Evolutionary conservation across 2,888 invertebrate species (phyloP).

Genomic region (Lithodes maja): DNA sequence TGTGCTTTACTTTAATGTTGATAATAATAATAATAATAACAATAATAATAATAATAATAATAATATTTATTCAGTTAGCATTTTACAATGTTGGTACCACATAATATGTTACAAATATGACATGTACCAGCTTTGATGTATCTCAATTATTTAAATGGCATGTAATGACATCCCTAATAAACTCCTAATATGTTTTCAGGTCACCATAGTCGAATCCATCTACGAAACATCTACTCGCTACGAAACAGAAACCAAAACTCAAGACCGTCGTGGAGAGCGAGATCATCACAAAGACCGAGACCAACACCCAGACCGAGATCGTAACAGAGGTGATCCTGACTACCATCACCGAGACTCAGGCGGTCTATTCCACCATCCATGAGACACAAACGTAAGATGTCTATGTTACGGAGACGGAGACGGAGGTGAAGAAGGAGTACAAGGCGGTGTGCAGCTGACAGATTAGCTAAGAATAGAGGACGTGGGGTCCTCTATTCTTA

Average conservation of each 20-base stretch:
- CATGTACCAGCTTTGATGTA: too few relatives aligned
- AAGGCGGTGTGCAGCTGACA: conserved; percentile 14
- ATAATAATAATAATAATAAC: too few relatives aligned
- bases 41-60: too few relatives aligned
- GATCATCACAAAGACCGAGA: background rate
- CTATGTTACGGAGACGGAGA: conserved; percentile 19
- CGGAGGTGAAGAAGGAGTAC: background rate
- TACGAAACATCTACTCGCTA: conserved; percentile 3
- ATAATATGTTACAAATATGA: too few relatives aligned
- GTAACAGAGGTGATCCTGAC: conserved; percentile 10
- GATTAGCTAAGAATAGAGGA: too few relatives aligned
- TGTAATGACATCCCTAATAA: too few relatives aligned
- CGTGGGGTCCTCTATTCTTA: too few relatives aligned
- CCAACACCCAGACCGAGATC: background rate
- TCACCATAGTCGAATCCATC: background rate
- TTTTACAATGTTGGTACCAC: too few relatives aligned
- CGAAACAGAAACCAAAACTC: background rate
- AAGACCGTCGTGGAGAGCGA: background rate
- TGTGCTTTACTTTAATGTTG: too few relatives aligned
- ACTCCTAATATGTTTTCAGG: background rate
- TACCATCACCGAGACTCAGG: background rate
- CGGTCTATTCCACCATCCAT: background rate
- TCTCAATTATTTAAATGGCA: too few relatives aligned
- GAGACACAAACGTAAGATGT: conserved; percentile 1
- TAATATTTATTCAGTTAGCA: too few relatives aligned